A percentile compares a stretch with the other conserved stretches of the same genome.
Conservation (phyloP, 2,797 vertebrate genomes). For the Enteromius paludinosus region DNA sequence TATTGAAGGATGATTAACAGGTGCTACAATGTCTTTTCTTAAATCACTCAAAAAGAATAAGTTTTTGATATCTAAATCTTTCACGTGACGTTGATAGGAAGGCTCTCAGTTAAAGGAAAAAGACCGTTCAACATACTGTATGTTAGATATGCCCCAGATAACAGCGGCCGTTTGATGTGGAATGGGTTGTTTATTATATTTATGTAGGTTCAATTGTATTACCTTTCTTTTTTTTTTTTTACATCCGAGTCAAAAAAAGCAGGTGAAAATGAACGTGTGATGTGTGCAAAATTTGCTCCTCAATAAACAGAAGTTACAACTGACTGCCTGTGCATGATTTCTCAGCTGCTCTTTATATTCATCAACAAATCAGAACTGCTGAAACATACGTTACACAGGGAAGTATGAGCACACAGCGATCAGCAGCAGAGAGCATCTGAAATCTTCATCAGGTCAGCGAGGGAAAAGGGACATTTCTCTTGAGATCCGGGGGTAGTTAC, state of each 20-base stretch:
- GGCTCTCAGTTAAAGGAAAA: not conserved
- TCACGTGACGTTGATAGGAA: not conserved
- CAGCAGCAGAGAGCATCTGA: too few relatives aligned
- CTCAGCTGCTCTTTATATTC: not conserved
- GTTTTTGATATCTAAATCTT: slow-evolving; percentile 4
- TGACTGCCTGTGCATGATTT: slow-evolving; percentile 34
- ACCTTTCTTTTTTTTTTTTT: slow-evolving; percentile 76
- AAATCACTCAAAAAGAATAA: not conserved
- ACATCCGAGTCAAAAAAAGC: slow-evolving; percentile 73
- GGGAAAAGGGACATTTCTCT: too few relatives aligned
- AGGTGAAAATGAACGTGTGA: slow-evolving; percentile 75
- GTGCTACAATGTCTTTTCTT: slow-evolving; percentile 8
- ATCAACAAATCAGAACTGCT: not conserved
- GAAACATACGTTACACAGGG: not conserved
- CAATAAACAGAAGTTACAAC: slow-evolving; percentile 82
- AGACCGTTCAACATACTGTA: not conserved
- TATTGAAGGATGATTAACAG: not conserved
- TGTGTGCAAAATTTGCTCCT: slow-evolving; percentile 74
- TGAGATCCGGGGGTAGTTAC: too few relatives aligned
- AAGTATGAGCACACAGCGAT: not conserved
- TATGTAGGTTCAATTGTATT: slow-evolving; percentile 76
- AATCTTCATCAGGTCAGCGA: too few relatives aligned
- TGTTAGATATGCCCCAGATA: not conserved
- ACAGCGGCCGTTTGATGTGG: slow-evolving; percentile 1
- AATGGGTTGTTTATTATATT: slow-evolving; percentile 70